phyloP scores from a whole-genome alignment of 2,888 invertebrate genomes.

The Melanargia galathea region DNA sequence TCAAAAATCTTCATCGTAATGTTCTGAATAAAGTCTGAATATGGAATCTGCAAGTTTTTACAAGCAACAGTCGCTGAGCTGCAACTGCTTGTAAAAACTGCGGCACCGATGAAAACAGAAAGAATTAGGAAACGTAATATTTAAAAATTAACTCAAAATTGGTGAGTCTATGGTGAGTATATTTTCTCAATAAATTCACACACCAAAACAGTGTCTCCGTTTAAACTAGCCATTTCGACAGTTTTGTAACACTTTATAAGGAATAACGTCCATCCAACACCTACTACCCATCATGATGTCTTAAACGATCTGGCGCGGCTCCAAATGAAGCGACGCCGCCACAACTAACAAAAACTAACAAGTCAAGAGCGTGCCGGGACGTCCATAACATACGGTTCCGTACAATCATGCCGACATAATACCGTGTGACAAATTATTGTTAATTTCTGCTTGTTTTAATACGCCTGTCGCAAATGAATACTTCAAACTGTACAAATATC shows the following conservation, averaged over 20 bases:
- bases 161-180: no score
- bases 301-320: slow-evolving; percentile 31
- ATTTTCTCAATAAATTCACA: slow-evolving; percentile 1
- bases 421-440: no score
- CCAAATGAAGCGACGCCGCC: slow-evolving; percentile 37
- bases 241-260: slow-evolving; percentile 24
- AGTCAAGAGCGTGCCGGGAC: background rate
- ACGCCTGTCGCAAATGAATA: no score
- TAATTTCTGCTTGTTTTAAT: no score
- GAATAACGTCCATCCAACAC: slow-evolving; percentile 15
- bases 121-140: background rate
- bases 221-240: slow-evolving; percentile 2
- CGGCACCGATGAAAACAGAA: background rate
- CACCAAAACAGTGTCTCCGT: slow-evolving; percentile 1
- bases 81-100: no score
- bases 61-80: no score
- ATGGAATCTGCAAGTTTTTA: no score
- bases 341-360: slow-evolving; percentile 14
- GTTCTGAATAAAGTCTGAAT: no score
- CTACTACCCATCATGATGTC: slow-evolving; percentile 7
- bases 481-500: no score
- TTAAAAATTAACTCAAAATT: background rate
- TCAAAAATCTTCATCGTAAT: no score
- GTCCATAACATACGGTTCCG: background rate
- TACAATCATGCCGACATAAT: no score